These are phyloP conservation scores for Nasonovia ribisnigri DNA, from an alignment of 2,888 invertebrate species.

Conservation along the genomic window DNA sequence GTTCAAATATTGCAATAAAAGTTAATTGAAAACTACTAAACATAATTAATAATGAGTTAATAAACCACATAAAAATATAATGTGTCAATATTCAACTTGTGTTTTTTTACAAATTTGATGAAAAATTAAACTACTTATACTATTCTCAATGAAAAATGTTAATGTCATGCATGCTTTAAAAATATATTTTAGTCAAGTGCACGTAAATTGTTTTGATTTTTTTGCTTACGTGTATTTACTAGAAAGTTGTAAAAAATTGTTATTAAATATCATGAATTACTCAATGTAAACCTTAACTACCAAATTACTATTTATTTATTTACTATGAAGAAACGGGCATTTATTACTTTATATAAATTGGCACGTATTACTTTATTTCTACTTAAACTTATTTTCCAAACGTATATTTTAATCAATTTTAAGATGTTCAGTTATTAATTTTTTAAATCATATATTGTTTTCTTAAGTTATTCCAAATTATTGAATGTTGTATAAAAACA, in stretches of 20 bases:
- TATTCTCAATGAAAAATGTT: background rate
- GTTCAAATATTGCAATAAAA: background rate
- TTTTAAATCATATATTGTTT: background rate
- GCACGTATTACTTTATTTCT: background rate
- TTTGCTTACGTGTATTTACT: conserved; percentile 1
- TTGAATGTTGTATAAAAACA: background rate
- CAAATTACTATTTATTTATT: background rate
- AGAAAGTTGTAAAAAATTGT: background rate
- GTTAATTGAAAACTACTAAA: background rate
- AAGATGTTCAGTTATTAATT: background rate
- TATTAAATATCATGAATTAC: background rate
- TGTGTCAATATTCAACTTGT: background rate
- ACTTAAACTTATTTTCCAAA: background rate
- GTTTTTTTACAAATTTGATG: background rate
- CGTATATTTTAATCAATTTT: background rate
- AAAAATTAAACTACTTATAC: background rate
- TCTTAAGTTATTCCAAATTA: background rate
- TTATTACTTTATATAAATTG: background rate
- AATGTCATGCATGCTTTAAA: conserved; percentile 16
- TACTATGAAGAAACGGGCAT: background rate
- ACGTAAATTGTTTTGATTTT: background rate
- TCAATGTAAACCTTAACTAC: background rate
- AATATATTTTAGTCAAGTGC: background rate
- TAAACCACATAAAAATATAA: background rate
- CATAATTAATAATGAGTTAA: background rate